Evolutionary conservation across 2,113 vertebrate genomes (phyloP).

Genomic region (Bos indicus): DNA sequence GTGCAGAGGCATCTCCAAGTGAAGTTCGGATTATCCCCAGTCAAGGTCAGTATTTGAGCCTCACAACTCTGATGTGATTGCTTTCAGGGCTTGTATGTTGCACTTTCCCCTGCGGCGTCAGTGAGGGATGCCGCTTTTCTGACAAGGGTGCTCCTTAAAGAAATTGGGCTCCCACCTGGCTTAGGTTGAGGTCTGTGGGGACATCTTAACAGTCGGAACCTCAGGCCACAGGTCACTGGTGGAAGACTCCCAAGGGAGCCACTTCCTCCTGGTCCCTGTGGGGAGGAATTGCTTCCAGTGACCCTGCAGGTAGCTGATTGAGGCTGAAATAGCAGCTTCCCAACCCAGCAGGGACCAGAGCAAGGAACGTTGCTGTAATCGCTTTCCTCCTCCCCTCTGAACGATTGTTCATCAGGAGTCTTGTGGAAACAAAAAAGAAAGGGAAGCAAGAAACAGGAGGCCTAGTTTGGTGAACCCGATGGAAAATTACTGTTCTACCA

Average conservation of each 20-base stretch:
- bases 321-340: conserved; percentile 51
- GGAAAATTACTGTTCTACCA: conserved; percentile 3
- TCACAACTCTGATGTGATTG: not conserved
- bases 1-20: not conserved
- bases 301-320: conserved; percentile 61
- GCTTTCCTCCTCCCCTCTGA: conserved; percentile 35
- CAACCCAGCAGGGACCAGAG: conserved; percentile 32
- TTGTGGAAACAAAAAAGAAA: conserved; percentile 42
- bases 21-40: not conserved
- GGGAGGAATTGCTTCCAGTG: conserved; percentile 32
- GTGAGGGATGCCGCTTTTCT: not conserved
- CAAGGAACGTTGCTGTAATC: conserved; percentile 35
- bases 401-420: conserved; percentile 44
- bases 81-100: not conserved
- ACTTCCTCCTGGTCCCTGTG: not conserved
- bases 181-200: not conserved
- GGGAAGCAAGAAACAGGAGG: conserved; percentile 9
- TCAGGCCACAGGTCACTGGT: not conserved
- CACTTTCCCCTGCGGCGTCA: not conserved
- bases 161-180: not conserved
- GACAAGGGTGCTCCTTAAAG: not conserved
- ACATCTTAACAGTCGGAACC: not conserved
- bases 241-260: not conserved
- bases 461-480: not conserved
- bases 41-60: not conserved